Conservation (phyloP, 2,888 invertebrate genomes). For the Lacanobia oleracea region DNA sequence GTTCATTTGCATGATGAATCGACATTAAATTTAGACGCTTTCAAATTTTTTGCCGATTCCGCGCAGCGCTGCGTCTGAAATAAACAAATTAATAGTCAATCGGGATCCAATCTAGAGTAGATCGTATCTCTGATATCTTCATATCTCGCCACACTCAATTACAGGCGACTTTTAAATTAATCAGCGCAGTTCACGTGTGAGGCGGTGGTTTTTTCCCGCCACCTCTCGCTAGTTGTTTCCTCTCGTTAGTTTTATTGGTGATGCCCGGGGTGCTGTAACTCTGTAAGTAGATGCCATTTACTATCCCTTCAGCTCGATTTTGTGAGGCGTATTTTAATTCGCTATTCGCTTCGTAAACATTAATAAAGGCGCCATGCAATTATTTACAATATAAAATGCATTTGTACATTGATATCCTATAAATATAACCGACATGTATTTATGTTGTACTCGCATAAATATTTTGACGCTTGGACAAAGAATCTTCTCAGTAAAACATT, state of each 20-base stretch:
- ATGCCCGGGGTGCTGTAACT: constrained; percentile 21
- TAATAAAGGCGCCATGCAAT: constrained; percentile 27
- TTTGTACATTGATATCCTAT: constrained; percentile 14
- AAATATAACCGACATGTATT: constrained; percentile 13
- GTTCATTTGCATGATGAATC: constrained; percentile 69
- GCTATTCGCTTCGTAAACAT: constrained; percentile 32
- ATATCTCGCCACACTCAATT: constrained; percentile 79
- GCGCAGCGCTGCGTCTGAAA: constrained; percentile 56
- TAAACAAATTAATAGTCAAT: constrained; percentile 83
- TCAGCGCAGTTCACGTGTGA: constrained; percentile 73
- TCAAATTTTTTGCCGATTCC: constrained; percentile 65
- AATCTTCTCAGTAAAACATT: constrained; percentile 28
- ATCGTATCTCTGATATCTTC: constrained; percentile 83
- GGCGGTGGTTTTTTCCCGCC: constrained; percentile 63
- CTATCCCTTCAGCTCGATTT: constrained; percentile 40
- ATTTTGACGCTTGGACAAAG: constrained; percentile 27
- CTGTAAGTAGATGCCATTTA: constrained; percentile 39
- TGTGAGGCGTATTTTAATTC: constrained; percentile 29
- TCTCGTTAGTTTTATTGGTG: constrained; percentile 45
- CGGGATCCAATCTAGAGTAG: constrained; percentile 82
- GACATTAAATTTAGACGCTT: constrained; percentile 69
- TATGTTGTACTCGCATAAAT: constrained; percentile 17
- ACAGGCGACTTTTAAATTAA: constrained; percentile 77
- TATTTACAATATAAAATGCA: constrained; percentile 30
- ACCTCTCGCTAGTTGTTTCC: constrained; percentile 18